These are phyloP conservation scores for Apodemus sylvaticus DNA, from an alignment of 2,113 vertebrate species.

Conservation along the genomic window DNA sequence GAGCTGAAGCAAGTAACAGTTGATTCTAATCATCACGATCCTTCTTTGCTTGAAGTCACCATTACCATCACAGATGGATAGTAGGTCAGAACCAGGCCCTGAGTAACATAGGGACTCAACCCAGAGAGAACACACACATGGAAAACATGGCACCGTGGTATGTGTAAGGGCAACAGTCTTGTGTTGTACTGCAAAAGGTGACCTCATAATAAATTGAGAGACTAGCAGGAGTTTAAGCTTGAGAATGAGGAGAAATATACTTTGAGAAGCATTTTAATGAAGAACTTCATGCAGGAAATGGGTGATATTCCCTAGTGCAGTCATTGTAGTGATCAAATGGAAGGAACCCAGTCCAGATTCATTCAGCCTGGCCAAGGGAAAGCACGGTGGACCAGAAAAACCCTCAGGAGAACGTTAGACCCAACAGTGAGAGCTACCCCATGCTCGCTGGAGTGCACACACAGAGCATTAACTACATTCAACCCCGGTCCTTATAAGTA, in stretches of 20 bases:
- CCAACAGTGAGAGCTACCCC: neutral
- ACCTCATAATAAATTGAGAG: neutral
- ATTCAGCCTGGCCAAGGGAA: neutral
- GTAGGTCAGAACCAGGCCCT: neutral
- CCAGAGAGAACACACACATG: neutral
- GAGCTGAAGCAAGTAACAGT: neutral
- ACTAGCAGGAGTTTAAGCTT: neutral
- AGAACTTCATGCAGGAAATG: neutral
- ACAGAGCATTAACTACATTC: neutral
- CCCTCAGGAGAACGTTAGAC: no score
- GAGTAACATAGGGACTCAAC: neutral
- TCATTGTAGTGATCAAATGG: neutral
- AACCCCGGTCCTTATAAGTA: neutral
- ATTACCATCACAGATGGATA: neutral
- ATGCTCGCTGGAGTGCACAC: neutral
- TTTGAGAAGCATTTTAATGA: neutral
- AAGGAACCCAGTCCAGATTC: neutral
- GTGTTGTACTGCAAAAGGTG: neutral
- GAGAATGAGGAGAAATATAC: neutral
- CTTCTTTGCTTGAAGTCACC: neutral
- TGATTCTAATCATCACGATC: neutral
- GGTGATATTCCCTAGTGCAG: neutral
- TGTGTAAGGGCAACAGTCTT: neutral
- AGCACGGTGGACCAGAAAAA: neutral
- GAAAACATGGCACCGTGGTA: neutral